Evolutionary conservation across 1,140 invertebrate genomes (phyloP).

Genomic region (Atta colombica): DNA sequence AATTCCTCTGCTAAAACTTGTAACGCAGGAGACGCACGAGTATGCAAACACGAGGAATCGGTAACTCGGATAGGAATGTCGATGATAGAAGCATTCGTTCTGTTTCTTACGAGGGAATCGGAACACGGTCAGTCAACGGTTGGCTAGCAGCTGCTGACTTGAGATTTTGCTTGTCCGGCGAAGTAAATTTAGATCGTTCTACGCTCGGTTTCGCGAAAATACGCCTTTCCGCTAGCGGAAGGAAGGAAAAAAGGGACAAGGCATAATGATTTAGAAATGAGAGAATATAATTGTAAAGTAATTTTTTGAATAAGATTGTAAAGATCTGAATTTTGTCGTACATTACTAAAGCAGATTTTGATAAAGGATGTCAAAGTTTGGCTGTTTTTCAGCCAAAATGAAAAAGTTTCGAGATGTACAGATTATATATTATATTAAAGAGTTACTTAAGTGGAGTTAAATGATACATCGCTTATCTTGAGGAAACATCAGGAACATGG

Average conservation of each 20-base stretch:
- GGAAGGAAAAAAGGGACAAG: neutral
- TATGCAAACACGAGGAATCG: constrained; percentile 10
- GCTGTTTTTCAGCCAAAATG: too few species aligned
- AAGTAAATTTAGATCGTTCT: constrained; percentile 73
- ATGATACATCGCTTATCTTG: too few species aligned
- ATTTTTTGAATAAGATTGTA: neutral
- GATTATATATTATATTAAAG: too few species aligned
- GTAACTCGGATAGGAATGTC: constrained; percentile 10
- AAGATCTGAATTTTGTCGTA: neutral
- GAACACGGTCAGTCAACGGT: constrained; percentile 70
- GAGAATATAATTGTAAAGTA: neutral
- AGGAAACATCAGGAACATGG: too few species aligned
- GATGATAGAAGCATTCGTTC: neutral
- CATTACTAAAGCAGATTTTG: neutral
- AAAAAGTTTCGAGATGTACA: too few species aligned
- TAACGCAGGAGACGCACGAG: neutral
- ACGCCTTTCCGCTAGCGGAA: constrained; percentile 13
- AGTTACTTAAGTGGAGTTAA: too few species aligned
- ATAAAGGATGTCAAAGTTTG: too few species aligned
- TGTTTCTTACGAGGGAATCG: constrained; percentile 51
- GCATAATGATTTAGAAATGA: neutral
- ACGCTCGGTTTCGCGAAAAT: constrained; percentile 63
- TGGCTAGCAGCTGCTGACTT: constrained; percentile 54
- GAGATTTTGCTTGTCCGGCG: constrained; percentile 62
- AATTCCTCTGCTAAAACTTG: neutral